phyloP scores from a whole-genome alignment of 2,888 invertebrate species.

The Ennomos fuscantarius region DNA sequence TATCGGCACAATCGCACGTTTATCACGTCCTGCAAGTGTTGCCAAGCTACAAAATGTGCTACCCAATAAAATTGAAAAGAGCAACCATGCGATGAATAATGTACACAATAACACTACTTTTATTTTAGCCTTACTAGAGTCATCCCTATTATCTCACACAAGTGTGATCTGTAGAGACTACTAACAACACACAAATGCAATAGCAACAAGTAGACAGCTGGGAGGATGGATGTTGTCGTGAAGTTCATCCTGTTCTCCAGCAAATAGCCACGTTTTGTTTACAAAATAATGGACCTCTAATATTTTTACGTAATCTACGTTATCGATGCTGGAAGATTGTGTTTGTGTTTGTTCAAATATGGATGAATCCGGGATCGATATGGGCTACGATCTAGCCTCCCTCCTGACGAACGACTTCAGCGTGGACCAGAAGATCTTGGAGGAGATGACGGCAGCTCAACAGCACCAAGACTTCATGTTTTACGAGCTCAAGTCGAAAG shows the following conservation, averaged over 20 bases:
- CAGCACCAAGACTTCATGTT: constrained; percentile 86
- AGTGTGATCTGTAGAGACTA: constrained; percentile 42
- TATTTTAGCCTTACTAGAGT: constrained; percentile 55
- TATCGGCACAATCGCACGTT: background rate
- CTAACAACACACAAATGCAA: constrained; percentile 60
- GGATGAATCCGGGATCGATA: constrained; percentile 88
- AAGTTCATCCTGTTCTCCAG: constrained; percentile 57
- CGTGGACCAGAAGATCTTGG: constrained; percentile 80
- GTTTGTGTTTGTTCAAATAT: constrained; percentile 74
- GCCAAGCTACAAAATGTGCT: constrained; percentile 33
- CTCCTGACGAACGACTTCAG: constrained; percentile 83
- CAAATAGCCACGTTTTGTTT: constrained; percentile 65
- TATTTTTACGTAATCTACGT: constrained; percentile 55
- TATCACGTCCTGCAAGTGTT: constrained; percentile 18
- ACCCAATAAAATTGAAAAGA: constrained; percentile 39
- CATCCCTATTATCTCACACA: constrained; percentile 62
- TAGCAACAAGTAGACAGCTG: constrained; percentile 82
- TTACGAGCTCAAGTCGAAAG: constrained; percentile 87
- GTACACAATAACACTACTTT: constrained; percentile 36
- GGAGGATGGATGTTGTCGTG: constrained; percentile 76
- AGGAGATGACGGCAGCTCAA: constrained; percentile 84
- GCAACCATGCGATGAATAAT: constrained; percentile 24
- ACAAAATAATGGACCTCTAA: constrained; percentile 47
- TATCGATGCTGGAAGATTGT: constrained; percentile 63
- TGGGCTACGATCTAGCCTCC: constrained; percentile 87